phyloP scores from a whole-genome alignment of 2,113 vertebrate species.

The Epinephelus fuscoguttatus region DNA sequence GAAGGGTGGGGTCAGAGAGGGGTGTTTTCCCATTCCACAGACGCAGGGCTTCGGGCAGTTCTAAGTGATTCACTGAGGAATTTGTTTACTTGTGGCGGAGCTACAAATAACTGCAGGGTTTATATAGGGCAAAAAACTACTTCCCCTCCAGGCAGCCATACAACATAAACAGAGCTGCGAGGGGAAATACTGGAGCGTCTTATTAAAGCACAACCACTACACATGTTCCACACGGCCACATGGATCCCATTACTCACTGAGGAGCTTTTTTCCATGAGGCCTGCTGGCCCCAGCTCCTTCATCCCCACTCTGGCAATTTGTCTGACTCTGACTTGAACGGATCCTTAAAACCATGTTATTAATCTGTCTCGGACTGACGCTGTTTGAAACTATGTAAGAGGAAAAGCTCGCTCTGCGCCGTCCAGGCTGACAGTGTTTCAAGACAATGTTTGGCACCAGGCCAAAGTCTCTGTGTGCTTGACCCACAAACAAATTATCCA shows the following conservation, averaged over 20 bases:
- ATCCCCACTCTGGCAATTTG: conserved; percentile 66
- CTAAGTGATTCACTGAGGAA: conserved; percentile 76
- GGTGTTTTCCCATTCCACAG: conserved; percentile 57
- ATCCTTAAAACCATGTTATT: conserved; percentile 63
- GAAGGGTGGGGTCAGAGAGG: conserved; percentile 56
- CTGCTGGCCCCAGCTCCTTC: conserved; percentile 39
- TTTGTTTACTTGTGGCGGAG: conserved; percentile 85
- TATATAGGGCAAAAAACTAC: conserved; percentile 71
- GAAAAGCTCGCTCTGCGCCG: conserved; percentile 22
- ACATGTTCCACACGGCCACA: conserved; percentile 78
- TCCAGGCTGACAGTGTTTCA: conserved; percentile 40
- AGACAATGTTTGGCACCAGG: conserved; percentile 35
- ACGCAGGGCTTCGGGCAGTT: conserved; percentile 48
- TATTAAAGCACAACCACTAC: conserved; percentile 75
- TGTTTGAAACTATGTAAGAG: conserved; percentile 51
- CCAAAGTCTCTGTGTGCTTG: conserved; percentile 16
- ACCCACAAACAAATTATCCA: conserved; percentile 38
- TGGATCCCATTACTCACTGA: conserved; percentile 76
- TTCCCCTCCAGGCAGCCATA: conserved; percentile 77
- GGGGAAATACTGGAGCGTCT: conserved; percentile 73
- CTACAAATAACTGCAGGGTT: conserved; percentile 84
- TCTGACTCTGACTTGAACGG: conserved; percentile 62
- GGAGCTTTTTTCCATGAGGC: conserved; percentile 55
- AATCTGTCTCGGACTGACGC: conserved; percentile 54
- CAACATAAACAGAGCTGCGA: conserved; percentile 75